phyloP scores from a whole-genome alignment of 37 sponge, comb jelly and placozoan genomes.

The Beroe ovata region DNA sequence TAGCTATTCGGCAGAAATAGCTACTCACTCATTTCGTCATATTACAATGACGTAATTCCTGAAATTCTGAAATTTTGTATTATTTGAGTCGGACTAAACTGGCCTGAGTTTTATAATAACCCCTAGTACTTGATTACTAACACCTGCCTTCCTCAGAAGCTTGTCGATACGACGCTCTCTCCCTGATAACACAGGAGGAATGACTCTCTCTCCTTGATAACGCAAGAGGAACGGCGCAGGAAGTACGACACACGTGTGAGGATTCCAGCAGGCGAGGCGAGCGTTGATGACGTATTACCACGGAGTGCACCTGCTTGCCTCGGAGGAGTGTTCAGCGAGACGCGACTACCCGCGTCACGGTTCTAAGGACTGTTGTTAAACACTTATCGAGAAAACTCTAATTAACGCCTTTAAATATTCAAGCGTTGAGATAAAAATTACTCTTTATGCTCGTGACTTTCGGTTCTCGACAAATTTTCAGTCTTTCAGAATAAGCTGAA shows the following conservation, averaged over 20 bases:
- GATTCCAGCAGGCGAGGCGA: background rate
- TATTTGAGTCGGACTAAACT: background rate
- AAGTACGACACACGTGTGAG: background rate
- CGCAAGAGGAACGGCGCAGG: background rate
- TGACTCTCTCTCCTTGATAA: background rate
- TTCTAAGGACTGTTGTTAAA: background rate
- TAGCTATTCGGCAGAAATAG: background rate
- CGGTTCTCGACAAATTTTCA: background rate
- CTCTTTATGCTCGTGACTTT: background rate
- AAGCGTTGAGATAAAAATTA: background rate
- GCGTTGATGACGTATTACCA: background rate
- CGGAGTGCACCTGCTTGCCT: background rate
- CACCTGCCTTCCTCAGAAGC: conserved; percentile 1
- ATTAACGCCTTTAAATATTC: background rate
- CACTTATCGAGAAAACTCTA: background rate
- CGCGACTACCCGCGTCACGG: background rate
- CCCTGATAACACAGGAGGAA: background rate
- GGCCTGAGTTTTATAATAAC: background rate
- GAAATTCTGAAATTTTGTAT: background rate
- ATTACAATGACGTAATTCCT: background rate
- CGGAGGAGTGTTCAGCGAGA: background rate
- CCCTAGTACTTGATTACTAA: background rate
- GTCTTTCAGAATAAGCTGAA: no score
- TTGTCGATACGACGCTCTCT: background rate
- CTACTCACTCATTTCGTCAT: background rate